phyloP scores from a whole-genome alignment of 2,888 invertebrate genomes.

The Selenia dentaria region DNA sequence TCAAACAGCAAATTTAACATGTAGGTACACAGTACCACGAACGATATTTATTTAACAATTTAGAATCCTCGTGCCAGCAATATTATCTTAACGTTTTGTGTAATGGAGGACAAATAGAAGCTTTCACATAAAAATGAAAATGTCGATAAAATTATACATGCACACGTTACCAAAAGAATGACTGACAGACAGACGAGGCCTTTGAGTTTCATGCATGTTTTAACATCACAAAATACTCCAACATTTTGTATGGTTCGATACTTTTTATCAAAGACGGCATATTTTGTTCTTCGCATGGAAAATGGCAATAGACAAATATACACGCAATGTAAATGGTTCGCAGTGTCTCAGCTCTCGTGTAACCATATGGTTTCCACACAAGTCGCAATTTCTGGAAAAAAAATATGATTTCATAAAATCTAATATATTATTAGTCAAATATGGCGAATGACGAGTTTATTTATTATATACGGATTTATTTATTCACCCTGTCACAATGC shows the following conservation, averaged over 20 bases:
- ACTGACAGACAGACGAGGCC: slow-evolving; percentile 29
- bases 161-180: slow-evolving; percentile 23
- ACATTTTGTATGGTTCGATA: slow-evolving; percentile 21
- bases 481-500: too few relatives aligned
- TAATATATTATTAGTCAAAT: too few relatives aligned
- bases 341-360: neutral
- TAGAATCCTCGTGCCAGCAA: too few relatives aligned
- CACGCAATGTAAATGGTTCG: neutral
- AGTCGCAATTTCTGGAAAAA: too few relatives aligned
- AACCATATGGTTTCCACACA: too few relatives aligned
- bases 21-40: neutral
- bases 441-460: too few relatives aligned
- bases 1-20: neutral
- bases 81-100: neutral
- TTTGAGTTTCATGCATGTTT: slow-evolving; percentile 32
- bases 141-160: slow-evolving; percentile 32
- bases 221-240: slow-evolving; percentile 24
- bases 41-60: too few relatives aligned
- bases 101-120: slow-evolving; percentile 18
- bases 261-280: slow-evolving; percentile 22
- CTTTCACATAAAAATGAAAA: slow-evolving; percentile 23
- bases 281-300: slow-evolving; percentile 28
- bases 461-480: too few relatives aligned
- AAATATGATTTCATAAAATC: too few relatives aligned
- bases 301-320: slow-evolving; percentile 26